Evolutionary conservation across 2,113 vertebrate genomes (phyloP).

Genomic region (Pluvialis apricaria): DNA sequence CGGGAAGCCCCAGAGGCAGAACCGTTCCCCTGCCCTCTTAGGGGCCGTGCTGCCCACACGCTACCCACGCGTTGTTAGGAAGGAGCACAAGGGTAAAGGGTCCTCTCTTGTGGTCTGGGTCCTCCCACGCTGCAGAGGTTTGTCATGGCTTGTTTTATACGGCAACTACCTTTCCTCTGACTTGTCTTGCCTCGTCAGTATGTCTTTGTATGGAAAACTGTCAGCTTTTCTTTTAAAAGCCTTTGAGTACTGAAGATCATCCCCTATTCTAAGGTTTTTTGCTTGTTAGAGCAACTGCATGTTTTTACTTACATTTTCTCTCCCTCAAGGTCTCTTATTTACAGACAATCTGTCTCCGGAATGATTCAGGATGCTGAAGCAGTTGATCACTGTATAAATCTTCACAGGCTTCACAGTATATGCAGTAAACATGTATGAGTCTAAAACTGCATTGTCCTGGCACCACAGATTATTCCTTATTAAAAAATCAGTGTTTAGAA

Average conservation of each 20-base stretch:
- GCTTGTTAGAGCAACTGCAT: background rate
- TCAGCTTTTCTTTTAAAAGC: slow-evolving; percentile 29
- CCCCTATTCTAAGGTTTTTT: slow-evolving; percentile 21
- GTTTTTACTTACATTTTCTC: slow-evolving; percentile 33
- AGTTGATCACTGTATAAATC: slow-evolving; percentile 54
- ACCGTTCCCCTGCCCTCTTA: background rate
- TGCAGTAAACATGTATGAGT: background rate
- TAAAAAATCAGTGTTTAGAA: background rate
- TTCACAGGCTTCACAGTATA: slow-evolving; percentile 7
- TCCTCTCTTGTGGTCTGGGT: background rate
- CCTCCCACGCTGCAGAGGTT: background rate
- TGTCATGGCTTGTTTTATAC: background rate
- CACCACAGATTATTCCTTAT: background rate
- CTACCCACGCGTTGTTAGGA: rapidly evolving
- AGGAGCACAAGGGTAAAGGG: background rate
- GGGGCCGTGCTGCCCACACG: background rate
- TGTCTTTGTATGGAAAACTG: background rate
- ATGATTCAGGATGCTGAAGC: slow-evolving; percentile 66
- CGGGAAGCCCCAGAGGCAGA: background rate
- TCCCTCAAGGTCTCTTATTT: slow-evolving; percentile 54
- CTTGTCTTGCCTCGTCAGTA: background rate
- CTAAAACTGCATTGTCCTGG: background rate
- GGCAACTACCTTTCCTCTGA: background rate
- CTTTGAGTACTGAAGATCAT: slow-evolving; percentile 35
- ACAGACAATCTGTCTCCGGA: slow-evolving; percentile 22